Base-by-base conservation (phyloP, 2,113 vertebrate genomes). In the Tretioscincus oriximinensis region DNA sequence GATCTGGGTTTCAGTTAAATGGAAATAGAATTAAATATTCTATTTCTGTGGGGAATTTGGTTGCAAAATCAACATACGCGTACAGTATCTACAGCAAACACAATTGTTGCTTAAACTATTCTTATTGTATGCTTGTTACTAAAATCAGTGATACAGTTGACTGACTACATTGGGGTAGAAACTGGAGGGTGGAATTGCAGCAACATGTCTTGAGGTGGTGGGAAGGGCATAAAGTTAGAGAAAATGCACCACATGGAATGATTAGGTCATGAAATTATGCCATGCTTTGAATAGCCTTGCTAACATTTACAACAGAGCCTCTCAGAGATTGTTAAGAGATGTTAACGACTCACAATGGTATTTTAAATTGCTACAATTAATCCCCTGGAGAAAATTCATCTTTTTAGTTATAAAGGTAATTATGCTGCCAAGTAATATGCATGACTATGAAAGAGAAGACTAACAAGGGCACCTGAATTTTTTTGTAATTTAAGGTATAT, bases 391-490 rank as follows among this genome's bases (percentile, higher is more conserved):
- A 79, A 89, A 91, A 88, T 72, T 76, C 87, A 76, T 83, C 0
- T 0, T 81, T 86, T 84, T 85, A 75, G 77, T 85, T 84, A 41
- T 76, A 84, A 86, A 90, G 72, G 66, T 85, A 90, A 84, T 85
- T 87, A 69, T 75, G 47, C 24, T 49, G 84, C 35, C 3, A 78
- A 60, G 71, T 82, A 65, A 65, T 41, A 41, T 77, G 85, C 87
- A 86, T 21, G 66, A 73, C 65, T 68, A 20, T 84, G 31, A 80
- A 81, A 88, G 78, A 74, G 64, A 47, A 16, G 10, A 83, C 79
- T 67, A 84, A 74, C 47, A 78, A 84, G 22, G 77, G 24, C 35
- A 82, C 77, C 41, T 35, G 28, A n/a, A 81, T 72, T 12, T 76
- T 81, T 10, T 65, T 76, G 70, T 79, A 47, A 58, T 58, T 64